Evolutionary conservation across 2,113 vertebrate species (phyloP), one percentile per base, ranked within the genome.

Genomic region (Odocoileus hemionus): DNA sequence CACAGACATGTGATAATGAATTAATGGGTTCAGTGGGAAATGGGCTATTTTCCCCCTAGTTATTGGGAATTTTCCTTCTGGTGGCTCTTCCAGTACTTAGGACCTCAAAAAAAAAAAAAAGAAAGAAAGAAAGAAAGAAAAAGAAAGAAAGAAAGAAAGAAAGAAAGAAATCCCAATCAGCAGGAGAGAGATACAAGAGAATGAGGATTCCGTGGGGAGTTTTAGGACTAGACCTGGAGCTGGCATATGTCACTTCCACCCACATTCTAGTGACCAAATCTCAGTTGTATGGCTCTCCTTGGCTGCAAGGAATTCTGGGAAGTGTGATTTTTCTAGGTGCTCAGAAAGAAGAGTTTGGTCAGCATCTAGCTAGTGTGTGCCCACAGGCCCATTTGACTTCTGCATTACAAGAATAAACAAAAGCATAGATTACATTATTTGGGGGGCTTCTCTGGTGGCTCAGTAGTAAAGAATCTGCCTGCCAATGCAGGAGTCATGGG

Each of bases 161-260:
- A 36, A 74, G 25, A 23, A 70, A 79, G 26, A 21, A 11, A 39
- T 76, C 25, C 70, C 30, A 52, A 2, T 5, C 6, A 50, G 5
- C 6, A 52, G 43, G 30, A 89, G 36, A 11, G 33, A 54, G 10
- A 64, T 70, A 57, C 0, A 5, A 19, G 45, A 89, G 2, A 43
- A 45, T 21, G 6, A 60, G 3, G 6, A 39, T 60, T 57, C 36
- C 28, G 19, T 76, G 78, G 23, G 19, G 57, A 58, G 17, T 47
- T 76, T 87, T 23, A 16, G 33, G 14, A 33, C 15, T 54, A 54
- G 7, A 60, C 5, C 17, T 67, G 11, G 25, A 90, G 39, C 17
- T 25, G 33, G 3, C 6, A 5, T 33, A 15, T 4, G 1, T 45
- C 0, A 11, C n/a, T 60, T 47, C 7, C 5, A 21, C 9, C 13